Evolutionary conservation across 2,797 vertebrate species (phyloP), one percentile per base, ranked within the genome.

Genomic region (Microcaecilia unicolor): DNA sequence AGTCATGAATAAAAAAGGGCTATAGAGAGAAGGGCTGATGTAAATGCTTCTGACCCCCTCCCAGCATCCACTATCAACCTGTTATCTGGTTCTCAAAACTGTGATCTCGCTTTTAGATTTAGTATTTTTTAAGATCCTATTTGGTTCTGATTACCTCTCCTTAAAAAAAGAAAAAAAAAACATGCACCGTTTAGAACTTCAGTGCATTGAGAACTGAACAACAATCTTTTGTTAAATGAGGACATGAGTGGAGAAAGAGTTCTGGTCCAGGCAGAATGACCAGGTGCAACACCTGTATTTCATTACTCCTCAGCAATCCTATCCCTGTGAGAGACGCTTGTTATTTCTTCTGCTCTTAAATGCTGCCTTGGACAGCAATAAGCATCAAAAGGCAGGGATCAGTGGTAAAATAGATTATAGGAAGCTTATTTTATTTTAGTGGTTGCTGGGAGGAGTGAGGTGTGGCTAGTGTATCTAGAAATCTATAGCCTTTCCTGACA

Each of bases 291-390:
- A 35, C 7, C 6, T 12, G 1, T 52, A 51, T 61, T 58, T 17
- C 14, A 19, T 63, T 54, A 28, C 30, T 18, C 16, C 58, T 45
- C 49, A 66, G 78, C 80, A 84, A 81, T 45, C 19, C 30, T 58
- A 78, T 64, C 68, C 64, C 57, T 75, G 69, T 76, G 67, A 76
- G 71, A 76, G 58, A 57, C 54, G 25, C 17, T 25, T 47, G 31
- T 35, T 25, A 2, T 24, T 17, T 40, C 34, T 42, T 29, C 17
- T 48, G 31, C n/a, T n/a, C n/a, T n/a, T n/a, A n/a, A n/a, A n/a
- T n/a, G n/a, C n/a, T n/a, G n/a, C n/a, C n/a, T n/a, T 20, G 14
- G 11, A 18, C 10, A 17, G 10, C 3, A n/a, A n/a, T n/a, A n/a
- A n/a, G n/a, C n/a, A n/a, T n/a, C 3, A n/a, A n/a, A n/a, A n/a